Evolutionary conservation across 2,888 invertebrate species (phyloP).

Genomic region (Teleiodes luculella): DNA sequence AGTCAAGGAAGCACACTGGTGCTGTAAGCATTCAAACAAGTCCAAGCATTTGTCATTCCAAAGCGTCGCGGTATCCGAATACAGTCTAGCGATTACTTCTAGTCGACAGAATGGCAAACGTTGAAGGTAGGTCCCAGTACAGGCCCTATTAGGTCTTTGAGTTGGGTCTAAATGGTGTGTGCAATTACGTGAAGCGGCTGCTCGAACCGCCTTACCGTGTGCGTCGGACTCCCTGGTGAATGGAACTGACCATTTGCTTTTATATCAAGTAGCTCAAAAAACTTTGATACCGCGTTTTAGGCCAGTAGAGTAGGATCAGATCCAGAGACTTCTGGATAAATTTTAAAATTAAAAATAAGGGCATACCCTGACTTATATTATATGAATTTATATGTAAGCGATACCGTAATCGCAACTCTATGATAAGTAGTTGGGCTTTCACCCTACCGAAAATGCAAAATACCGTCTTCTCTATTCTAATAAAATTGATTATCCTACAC

Average conservation of each 20-base stretch:
- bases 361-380: too few species aligned
- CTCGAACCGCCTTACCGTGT: constrained; percentile 54
- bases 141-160: constrained; percentile 21
- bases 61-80: constrained; percentile 55
- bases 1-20: constrained; percentile 58
- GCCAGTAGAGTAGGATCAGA: constrained; percentile 18
- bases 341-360: neutral
- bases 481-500: too few species aligned
- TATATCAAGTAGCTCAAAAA: constrained; percentile 19
- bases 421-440: too few species aligned
- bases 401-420: too few species aligned
- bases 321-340: neutral
- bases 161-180: constrained; percentile 43
- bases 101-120: constrained; percentile 72
- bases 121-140: constrained; percentile 48
- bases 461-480: too few species aligned
- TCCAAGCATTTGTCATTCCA: constrained; percentile 70
- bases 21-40: constrained; percentile 49
- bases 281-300: constrained; percentile 26
- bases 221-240: constrained; percentile 48
- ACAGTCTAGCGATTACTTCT: constrained; percentile 67
- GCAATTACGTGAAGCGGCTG: constrained; percentile 51
- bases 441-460: too few species aligned
- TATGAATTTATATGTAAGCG: too few species aligned
- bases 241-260: neutral